These are phyloP conservation scores for Otolemur crassicaudatus DNA, from an alignment of 2,797 vertebrate species.

Conservation along the genomic window DNA sequence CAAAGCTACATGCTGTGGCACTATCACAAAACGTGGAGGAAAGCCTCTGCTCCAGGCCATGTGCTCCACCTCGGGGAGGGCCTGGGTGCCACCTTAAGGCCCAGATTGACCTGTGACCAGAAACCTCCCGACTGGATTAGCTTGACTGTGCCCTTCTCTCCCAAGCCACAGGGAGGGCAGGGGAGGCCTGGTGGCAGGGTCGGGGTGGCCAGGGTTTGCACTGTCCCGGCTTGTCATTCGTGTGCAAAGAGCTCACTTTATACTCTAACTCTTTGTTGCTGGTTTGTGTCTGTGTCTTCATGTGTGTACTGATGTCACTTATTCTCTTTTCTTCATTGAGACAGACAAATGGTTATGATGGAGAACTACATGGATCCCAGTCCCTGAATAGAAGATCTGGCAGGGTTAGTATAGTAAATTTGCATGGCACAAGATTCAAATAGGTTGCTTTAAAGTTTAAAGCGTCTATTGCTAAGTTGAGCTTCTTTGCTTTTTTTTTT, in stretches of 20 bases:
- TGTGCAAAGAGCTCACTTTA: fast-evolving
- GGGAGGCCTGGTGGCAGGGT: fast-evolving
- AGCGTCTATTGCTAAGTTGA: neutral
- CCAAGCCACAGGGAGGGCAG: neutral
- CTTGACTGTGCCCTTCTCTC: neutral
- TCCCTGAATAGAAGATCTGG: conserved; percentile 89
- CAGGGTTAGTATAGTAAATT: conserved; percentile 91
- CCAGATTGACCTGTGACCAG: neutral
- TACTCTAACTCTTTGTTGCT: neutral
- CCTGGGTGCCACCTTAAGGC: neutral
- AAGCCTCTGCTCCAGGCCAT: fast-evolving
- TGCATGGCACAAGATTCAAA: neutral
- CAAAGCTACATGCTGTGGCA: fast-evolving
- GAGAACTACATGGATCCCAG: conserved; percentile 87
- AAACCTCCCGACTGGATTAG: fast-evolving
- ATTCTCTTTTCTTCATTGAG: conserved; percentile 65
- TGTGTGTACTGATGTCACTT: neutral
- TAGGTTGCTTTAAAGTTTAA: neutral
- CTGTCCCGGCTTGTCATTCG: fast-evolving
- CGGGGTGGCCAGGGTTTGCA: fast-evolving
- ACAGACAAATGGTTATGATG: conserved; percentile 93
- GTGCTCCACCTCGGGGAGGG: fast-evolving
- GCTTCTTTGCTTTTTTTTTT: neutral
- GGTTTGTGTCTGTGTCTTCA: neutral
- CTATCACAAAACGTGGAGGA: fast-evolving